Evolutionary conservation across 2,797 vertebrate species (phyloP).

Genomic region (Lophotriccus pileatus): DNA sequence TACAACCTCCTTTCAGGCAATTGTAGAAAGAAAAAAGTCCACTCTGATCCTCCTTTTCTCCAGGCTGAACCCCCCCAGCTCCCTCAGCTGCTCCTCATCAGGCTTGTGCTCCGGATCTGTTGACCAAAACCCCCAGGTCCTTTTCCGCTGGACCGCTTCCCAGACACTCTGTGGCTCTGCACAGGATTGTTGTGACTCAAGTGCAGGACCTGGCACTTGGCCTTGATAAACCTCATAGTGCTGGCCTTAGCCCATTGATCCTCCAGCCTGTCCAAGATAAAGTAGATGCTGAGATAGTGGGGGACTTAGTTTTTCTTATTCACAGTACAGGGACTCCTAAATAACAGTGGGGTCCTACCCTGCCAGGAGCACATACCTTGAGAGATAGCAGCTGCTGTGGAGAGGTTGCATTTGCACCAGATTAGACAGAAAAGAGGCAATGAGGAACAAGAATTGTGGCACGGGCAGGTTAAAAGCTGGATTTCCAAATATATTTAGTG

Average conservation of each 20-base stretch:
- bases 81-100: not conserved
- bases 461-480: not conserved
- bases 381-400: not conserved
- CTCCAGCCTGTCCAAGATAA: not conserved
- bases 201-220: not conserved
- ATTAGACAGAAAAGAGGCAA: not conserved
- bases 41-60: not conserved
- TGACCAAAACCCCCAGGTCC: accelerated
- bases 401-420: not conserved
- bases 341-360: not conserved
- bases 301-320: not conserved
- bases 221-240: not conserved
- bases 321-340: not conserved
- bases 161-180: not conserved
- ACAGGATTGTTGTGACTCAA: not conserved
- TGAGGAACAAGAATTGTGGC: not conserved
- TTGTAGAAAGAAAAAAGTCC: not conserved
- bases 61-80: not conserved
- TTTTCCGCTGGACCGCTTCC: not conserved
- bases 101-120: not conserved
- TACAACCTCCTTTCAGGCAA: not conserved
- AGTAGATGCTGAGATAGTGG: not conserved
- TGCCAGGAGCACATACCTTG: accelerated
- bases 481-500: not conserved
- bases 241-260: not conserved